Evolutionary conservation across 2,113 vertebrate species (phyloP), one percentile per base, ranked within the genome.

Genomic region (Indicator maculatus): DNA sequence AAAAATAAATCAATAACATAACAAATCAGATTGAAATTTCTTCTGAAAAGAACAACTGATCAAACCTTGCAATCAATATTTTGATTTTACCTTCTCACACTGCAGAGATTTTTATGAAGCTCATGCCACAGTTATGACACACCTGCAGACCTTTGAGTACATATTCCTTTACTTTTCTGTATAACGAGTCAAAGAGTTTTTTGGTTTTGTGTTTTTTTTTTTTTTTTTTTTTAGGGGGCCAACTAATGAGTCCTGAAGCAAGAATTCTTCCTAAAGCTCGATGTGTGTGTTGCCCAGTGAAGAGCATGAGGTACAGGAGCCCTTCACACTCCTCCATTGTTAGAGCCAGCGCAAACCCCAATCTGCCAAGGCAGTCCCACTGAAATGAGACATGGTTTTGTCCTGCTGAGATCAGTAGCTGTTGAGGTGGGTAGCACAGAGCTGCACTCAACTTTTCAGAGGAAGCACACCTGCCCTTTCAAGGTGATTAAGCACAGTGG

Each of bases 21-120:
- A 91, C 70, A 93, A 93, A 93, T 88, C 76, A 81, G 59, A 73
- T 77, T 87, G 85, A 94, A 91, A 82, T 93, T 94, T 95, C 72
- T 83, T 83, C 85, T 93, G 90, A 88, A 93, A 90, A 92, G 85
- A 65, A 58, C 39, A 92, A 74, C 70, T 90, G 93, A 94, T 96
- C 86, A 94, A 76, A 93, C 44, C 26, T 85, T 52, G 39, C 44
- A 85, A 81, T 92, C 90, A 77, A 82, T 92, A 82, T 83, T 85
- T 90, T 87, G 56, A 64, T 88, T 85, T 83, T 82, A 61, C 27
- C 72, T 65, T 15, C 59, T 93, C 31, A 85, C 6, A 24, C 14
- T 73, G 52, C 13, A 63, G 56, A 83, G 28, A 50, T 81, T 93
- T 93, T 84, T 82, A 64, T 72, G 82, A 83, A 92, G 36, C 14